These are phyloP conservation scores for Andrena trimmerana DNA, from an alignment of 2,888 invertebrate genomes.

Conservation along the genomic window DNA sequence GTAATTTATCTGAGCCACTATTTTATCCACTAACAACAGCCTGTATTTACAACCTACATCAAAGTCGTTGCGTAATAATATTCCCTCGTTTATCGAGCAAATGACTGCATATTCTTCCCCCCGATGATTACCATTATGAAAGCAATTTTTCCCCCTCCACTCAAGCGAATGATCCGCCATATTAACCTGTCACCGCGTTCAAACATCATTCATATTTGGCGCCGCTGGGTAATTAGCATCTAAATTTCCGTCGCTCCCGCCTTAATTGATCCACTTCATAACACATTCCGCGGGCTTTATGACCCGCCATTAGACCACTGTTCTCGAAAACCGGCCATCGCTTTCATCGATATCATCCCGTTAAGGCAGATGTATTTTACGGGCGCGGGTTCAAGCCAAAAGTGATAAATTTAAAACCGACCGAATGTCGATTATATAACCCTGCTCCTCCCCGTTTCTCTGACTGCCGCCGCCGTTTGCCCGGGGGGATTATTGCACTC, in stretches of 20 bases:
- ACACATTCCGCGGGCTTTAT: slow-evolving; percentile 50
- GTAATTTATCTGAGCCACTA: not conserved
- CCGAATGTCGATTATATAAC: slow-evolving; percentile 48
- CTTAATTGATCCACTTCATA: slow-evolving; percentile 62
- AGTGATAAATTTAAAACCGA: slow-evolving; percentile 58
- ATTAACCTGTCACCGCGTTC: slow-evolving; percentile 35
- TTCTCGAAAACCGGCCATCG: slow-evolving; percentile 55
- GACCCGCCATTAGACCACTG: slow-evolving; percentile 29
- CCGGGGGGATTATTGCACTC: slow-evolving; percentile 21
- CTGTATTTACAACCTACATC: not conserved
- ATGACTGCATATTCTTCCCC: not conserved
- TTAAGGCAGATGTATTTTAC: slow-evolving; percentile 59
- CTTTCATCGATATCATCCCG: slow-evolving; percentile 61
- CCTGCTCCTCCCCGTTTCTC: slow-evolving; percentile 30
- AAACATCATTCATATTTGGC: slow-evolving; percentile 47
- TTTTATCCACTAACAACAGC: not conserved
- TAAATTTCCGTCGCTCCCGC: slow-evolving; percentile 54
- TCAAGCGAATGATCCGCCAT: slow-evolving; percentile 9
- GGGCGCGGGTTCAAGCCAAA: slow-evolving; percentile 46
- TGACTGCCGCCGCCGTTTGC: not conserved
- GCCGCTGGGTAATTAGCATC: slow-evolving; percentile 51
- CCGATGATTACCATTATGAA: not conserved
- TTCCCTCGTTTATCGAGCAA: not conserved
- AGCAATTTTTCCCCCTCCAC: not conserved
- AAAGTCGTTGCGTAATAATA: not conserved